Conservation (phyloP, 2,797 vertebrate species). For the Squalus acanthias region DNA sequence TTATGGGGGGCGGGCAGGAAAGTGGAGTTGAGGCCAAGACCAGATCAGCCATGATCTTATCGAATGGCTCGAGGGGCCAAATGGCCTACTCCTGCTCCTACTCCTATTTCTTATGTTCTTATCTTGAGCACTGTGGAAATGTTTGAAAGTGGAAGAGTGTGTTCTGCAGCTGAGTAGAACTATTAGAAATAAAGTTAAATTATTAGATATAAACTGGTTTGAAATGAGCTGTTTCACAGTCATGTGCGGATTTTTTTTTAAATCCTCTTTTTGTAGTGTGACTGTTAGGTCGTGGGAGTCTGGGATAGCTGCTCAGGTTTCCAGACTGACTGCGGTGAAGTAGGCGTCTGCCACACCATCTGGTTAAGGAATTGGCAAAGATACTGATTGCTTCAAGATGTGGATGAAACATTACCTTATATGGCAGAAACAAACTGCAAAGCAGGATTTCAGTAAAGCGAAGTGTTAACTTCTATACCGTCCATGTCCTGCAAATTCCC, state of each 20-base stretch:
- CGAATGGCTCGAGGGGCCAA: too few species aligned
- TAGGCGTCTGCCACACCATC: constrained; percentile 40
- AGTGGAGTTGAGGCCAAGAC: too few species aligned
- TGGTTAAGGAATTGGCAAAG: constrained; percentile 54
- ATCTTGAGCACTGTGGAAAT: neutral
- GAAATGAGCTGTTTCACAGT: neutral
- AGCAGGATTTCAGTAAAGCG: neutral
- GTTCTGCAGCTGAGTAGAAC: neutral
- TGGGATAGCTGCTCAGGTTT: constrained; percentile 4
- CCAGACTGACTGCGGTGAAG: constrained; percentile 26
- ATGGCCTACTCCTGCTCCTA: too few species aligned
- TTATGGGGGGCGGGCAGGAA: too few species aligned
- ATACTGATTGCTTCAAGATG: constrained; percentile 56
- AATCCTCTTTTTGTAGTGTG: neutral
- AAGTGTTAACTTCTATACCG: neutral
- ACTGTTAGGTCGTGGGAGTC: neutral
- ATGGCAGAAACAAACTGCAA: constrained; percentile 46
- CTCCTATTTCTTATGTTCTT: too few species aligned
- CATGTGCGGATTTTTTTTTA: neutral
- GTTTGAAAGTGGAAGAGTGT: neutral
- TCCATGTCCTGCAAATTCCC: neutral
- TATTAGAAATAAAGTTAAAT: neutral
- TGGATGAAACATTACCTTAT: constrained; percentile 57
- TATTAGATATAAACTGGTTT: neutral
- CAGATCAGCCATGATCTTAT: too few species aligned